Percentiles rank a stretch among this genome's conserved stretches.
phyloP scores from a whole-genome alignment of 2,113 vertebrate genomes.

The Halichoeres trimaculatus region DNA sequence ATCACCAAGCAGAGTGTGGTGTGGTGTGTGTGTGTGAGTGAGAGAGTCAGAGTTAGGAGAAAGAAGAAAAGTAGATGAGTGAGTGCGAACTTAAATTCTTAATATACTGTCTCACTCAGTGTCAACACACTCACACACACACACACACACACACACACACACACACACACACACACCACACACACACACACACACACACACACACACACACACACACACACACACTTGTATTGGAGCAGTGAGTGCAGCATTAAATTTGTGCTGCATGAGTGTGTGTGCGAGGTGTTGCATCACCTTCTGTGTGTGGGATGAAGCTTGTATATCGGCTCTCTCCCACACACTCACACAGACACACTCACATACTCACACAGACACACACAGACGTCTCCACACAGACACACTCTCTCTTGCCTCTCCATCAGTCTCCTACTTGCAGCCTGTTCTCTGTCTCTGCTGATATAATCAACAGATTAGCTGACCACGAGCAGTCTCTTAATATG shows the following conservation, averaged over 20 bases:
- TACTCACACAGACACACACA: slow-evolving; percentile 18
- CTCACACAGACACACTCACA: slow-evolving; percentile 33
- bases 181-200: slow-evolving; percentile 12
- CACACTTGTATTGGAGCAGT: slow-evolving; percentile 5
- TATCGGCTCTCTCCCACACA: slow-evolving; percentile 51
- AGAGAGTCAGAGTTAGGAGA: background rate
- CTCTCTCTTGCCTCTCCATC: slow-evolving; percentile 34
- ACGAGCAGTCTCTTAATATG: slow-evolving; percentile 55
- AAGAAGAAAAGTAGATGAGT: slow-evolving; percentile 10
- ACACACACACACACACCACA: slow-evolving; percentile 8
- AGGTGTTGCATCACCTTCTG: slow-evolving; percentile 74
- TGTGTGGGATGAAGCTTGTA: slow-evolving; percentile 74
- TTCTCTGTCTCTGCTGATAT: slow-evolving; percentile 54
- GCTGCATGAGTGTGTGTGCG: slow-evolving; percentile 53
- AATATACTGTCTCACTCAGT: slow-evolving; percentile 2
- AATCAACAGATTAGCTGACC: slow-evolving; percentile 58
- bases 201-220: slow-evolving; percentile 6
- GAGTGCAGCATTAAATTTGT: slow-evolving; percentile 43
- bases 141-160: slow-evolving; percentile 10
- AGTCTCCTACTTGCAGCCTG: slow-evolving; percentile 59
- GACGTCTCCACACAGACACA: background rate
- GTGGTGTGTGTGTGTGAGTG: slow-evolving; percentile 22
- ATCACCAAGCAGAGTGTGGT: slow-evolving; percentile 73
- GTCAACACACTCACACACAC: background rate
- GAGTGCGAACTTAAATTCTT: slow-evolving; percentile 25